phyloP scores from a whole-genome alignment of 1,140 invertebrate genomes.

The Cherax destructor region DNA sequence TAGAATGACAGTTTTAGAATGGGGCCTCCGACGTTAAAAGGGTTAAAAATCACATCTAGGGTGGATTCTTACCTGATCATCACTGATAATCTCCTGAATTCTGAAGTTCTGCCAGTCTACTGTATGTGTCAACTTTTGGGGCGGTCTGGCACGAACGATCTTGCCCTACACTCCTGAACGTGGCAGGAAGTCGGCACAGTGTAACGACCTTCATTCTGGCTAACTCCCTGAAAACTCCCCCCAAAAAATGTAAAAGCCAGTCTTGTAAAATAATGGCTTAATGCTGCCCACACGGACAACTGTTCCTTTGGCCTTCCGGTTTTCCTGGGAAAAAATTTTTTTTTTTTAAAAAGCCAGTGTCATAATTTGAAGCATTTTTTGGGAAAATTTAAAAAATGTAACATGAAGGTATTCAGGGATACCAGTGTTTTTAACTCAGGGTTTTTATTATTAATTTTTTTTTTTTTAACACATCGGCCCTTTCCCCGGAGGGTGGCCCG shows the following conservation, averaged over 20 bases:
- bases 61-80: constrained; percentile 55
- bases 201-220: constrained; percentile 81
- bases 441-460: too few relatives aligned
- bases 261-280: constrained; percentile 83
- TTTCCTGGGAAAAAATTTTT: constrained; percentile 17
- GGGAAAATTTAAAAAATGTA: too few relatives aligned
- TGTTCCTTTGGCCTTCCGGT: constrained; percentile 89
- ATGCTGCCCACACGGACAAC: constrained; percentile 88
- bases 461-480: too few relatives aligned
- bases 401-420: too few relatives aligned
- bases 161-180: constrained; percentile 78
- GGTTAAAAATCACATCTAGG: too few relatives aligned
- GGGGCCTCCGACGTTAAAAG: too few relatives aligned
- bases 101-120: constrained; percentile 87
- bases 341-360: too few relatives aligned
- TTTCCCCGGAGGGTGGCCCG: too few relatives aligned
- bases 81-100: constrained; percentile 82
- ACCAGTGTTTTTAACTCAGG: too few relatives aligned
- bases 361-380: too few relatives aligned
- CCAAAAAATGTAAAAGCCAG: constrained; percentile 86
- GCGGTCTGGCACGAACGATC: constrained; percentile 82
- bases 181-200: constrained; percentile 79
- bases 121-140: constrained; percentile 84
- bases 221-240: constrained; percentile 79
- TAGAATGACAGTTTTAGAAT: too few relatives aligned